Evolutionary conservation across 23 tunicate genomes (phyloP), one percentile per base, ranked within the genome.

Genomic region (Halocynthia roretzi): DNA sequence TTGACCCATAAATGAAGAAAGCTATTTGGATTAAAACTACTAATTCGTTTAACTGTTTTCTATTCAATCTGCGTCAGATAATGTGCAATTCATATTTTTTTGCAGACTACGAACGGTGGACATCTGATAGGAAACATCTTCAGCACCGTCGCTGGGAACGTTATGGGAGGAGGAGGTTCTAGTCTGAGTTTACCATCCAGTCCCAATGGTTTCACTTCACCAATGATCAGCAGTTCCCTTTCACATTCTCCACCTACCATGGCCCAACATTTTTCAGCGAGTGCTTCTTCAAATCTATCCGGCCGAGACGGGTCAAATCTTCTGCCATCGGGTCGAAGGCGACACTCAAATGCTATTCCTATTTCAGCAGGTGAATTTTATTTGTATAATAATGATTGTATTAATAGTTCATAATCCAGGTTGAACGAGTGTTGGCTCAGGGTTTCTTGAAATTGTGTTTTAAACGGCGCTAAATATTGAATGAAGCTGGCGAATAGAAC

Each of bases 241-340:
- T 77, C 95, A 0, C 86, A 86, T 51, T 84, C 96, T 19, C 88
- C 96, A 40, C 96, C 96, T 5, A 87, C 76, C 60, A 85, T 74
- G 61, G 77, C 84, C 7, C 71, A 82, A 61, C 78, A 74, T 48
- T 74, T 74, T 54, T 54, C 55, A 14, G 14, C 78, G 0, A 54
- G 56, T 54, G 75, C 50, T 8, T 70, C 71, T 10, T 50, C 63
- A 44, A 77, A 77, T 62, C 71, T 44, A 51, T 14, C 61, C 51
- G 58, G 71, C 7, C 70, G 80, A 5, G 62, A 60, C 61, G 78
- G 71, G 57, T 72, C 95, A 48, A 81, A 50, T 12, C 48, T 80
- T 68, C 50, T 66, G 66, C 96, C 77, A 68, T 55, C 86, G 44
- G 7, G 76, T 22, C 80, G 87, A 57, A 73, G 96, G 61, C 56